Evolutionary conservation across 2,113 vertebrate species (phyloP).

Genomic region (Pomatorhinus ruficollis): DNA sequence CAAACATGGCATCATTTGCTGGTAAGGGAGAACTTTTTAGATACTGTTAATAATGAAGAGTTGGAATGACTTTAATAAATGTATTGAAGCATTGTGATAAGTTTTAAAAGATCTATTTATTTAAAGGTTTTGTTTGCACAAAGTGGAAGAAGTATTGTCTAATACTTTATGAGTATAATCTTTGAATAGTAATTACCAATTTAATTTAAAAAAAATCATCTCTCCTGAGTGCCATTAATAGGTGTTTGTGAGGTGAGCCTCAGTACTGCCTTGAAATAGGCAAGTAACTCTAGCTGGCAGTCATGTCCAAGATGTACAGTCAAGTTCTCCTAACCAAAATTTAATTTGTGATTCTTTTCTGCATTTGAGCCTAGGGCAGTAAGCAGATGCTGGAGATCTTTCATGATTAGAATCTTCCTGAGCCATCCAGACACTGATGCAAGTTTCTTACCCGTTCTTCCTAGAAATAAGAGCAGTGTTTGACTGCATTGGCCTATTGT

Average conservation of each 20-base stretch:
- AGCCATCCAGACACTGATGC: background rate
- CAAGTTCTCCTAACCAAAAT: background rate
- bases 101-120: background rate
- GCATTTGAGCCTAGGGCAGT: background rate
- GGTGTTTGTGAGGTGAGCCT: background rate
- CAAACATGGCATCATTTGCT: background rate
- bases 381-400: slow-evolving; percentile 25
- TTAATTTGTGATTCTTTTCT: background rate
- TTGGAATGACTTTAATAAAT: background rate
- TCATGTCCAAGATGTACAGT: background rate
- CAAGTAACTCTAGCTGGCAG: background rate
- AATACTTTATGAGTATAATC: background rate
- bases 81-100: background rate
- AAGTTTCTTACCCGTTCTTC: background rate
- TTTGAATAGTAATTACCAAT: background rate
- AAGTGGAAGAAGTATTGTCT: background rate
- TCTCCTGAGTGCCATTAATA: background rate
- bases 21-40: background rate
- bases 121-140: background rate
- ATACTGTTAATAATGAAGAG: background rate
- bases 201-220: background rate
- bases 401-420: background rate
- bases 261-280: background rate
- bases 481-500: slow-evolving; percentile 3
- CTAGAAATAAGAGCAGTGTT: background rate